Percentiles rank a stretch among this genome's conserved stretches.
Evolutionary conservation across 2,888 invertebrate genomes (phyloP).

Genomic region (Tanytarsus gracilentus): DNA sequence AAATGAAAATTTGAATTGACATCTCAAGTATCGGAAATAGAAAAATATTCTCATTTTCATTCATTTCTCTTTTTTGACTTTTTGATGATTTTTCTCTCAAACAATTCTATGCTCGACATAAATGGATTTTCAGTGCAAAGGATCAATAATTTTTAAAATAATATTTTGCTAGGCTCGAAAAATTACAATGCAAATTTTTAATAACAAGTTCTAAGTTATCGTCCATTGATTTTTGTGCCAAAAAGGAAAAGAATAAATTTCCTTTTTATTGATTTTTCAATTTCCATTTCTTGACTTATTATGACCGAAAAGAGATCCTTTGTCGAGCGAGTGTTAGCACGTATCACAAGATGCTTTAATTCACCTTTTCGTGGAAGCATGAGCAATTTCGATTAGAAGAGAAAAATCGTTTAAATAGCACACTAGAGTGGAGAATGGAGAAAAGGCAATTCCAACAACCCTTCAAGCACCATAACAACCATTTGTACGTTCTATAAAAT

Average conservation of each 20-base stretch:
- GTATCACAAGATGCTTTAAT: too few relatives aligned
- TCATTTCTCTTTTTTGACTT: background rate
- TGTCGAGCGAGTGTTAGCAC: background rate
- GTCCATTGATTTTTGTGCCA: background rate
- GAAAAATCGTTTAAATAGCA: too few relatives aligned
- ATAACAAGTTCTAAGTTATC: background rate
- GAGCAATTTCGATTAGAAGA: too few relatives aligned
- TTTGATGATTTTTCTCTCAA: background rate
- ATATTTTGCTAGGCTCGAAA: too few relatives aligned
- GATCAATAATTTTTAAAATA: too few relatives aligned
- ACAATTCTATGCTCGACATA: background rate
- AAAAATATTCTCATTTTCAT: background rate
- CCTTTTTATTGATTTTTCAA: constrained; percentile 19
- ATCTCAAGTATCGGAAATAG: background rate
- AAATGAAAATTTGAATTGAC: background rate
- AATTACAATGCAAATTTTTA: too few relatives aligned
- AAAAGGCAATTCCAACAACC: too few relatives aligned
- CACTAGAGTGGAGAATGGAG: too few relatives aligned
- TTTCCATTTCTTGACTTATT: constrained; percentile 9
- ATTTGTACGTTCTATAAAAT: too few relatives aligned
- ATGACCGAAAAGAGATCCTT: background rate
- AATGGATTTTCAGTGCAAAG: too few relatives aligned
- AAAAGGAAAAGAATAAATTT: constrained; percentile 13
- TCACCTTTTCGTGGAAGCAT: too few relatives aligned
- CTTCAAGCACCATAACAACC: too few relatives aligned